phyloP scores from a whole-genome alignment of 1,140 invertebrate species.

The Nylanderia fulva region DNA sequence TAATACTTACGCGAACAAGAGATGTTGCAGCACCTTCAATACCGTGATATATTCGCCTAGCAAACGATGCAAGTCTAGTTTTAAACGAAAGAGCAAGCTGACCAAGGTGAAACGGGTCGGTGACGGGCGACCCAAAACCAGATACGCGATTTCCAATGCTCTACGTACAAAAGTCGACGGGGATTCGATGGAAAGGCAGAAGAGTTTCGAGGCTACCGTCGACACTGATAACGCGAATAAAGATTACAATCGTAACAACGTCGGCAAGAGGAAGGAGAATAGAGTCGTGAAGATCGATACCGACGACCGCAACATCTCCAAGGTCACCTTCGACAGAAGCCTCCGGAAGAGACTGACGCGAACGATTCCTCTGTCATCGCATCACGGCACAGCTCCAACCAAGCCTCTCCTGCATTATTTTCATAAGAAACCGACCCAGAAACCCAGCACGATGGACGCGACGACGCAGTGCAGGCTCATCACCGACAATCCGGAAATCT shows the following conservation, averaged over 20 bases:
- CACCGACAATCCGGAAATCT: conserved; percentile 33
- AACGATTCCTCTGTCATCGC: conserved; percentile 17
- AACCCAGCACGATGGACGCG: conserved; percentile 68
- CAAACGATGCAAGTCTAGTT: conserved; percentile 37
- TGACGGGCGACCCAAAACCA: conserved; percentile 1
- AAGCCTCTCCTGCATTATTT: background rate
- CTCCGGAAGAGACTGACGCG: conserved; percentile 29
- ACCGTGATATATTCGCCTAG: conserved; percentile 24
- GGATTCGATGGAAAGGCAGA: background rate
- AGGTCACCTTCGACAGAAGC: background rate
- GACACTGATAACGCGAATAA: conserved; percentile 7
- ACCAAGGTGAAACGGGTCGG: conserved; percentile 45
- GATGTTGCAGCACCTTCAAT: conserved; percentile 25
- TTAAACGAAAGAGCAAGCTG: conserved; percentile 48
- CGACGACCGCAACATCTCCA: background rate
- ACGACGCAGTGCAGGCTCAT: conserved; percentile 77
- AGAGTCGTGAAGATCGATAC: background rate
- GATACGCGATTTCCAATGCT: conserved; percentile 18
- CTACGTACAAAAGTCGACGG: conserved; percentile 24
- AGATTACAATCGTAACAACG: background rate
- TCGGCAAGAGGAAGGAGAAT: background rate
- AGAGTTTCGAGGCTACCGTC: conserved; percentile 9
- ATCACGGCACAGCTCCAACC: background rate
- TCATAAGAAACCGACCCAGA: conserved; percentile 20
- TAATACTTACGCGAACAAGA: conserved; percentile 18